phyloP scores from a whole-genome alignment of 2,797 vertebrate genomes.

The Falco concolor region DNA sequence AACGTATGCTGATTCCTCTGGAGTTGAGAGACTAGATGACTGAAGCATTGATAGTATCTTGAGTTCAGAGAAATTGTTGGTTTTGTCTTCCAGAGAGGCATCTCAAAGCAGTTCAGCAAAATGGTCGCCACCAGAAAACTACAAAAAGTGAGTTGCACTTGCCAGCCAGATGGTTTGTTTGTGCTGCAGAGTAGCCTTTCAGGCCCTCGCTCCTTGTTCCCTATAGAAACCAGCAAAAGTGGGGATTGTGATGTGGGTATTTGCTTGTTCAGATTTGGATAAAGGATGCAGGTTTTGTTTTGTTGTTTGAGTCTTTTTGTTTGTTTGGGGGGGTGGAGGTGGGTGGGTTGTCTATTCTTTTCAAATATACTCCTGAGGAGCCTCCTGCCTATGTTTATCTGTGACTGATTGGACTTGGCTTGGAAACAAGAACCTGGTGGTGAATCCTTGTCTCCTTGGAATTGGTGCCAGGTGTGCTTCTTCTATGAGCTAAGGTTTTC shows the following conservation, averaged over 20 bases:
- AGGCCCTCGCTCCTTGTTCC: neutral
- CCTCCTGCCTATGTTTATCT: neutral
- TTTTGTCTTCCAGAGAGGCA: conserved; percentile 75
- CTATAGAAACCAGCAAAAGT: neutral
- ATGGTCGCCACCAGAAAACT: conserved; percentile 99
- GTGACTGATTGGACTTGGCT: neutral
- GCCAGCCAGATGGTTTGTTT: neutral
- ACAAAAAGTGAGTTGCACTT: conserved; percentile 88
- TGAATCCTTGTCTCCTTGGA: neutral
- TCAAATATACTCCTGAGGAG: neutral
- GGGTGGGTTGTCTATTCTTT: neutral
- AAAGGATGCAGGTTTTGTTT: neutral
- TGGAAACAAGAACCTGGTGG: neutral
- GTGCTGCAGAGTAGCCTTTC: neutral
- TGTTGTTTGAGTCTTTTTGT: neutral
- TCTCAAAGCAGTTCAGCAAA: conserved; percentile 75
- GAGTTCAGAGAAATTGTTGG: neutral
- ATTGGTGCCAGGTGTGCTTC: neutral
- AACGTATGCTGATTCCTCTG: neutral
- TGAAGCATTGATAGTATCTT: neutral
- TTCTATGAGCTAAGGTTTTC: neutral
- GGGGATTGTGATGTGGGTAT: neutral
- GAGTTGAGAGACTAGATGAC: neutral
- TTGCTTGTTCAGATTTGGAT: neutral
- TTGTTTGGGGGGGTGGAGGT: neutral